phyloP scores from a whole-genome alignment of 2,888 invertebrate genomes.

The Dasysyrphus albostriatus region DNA sequence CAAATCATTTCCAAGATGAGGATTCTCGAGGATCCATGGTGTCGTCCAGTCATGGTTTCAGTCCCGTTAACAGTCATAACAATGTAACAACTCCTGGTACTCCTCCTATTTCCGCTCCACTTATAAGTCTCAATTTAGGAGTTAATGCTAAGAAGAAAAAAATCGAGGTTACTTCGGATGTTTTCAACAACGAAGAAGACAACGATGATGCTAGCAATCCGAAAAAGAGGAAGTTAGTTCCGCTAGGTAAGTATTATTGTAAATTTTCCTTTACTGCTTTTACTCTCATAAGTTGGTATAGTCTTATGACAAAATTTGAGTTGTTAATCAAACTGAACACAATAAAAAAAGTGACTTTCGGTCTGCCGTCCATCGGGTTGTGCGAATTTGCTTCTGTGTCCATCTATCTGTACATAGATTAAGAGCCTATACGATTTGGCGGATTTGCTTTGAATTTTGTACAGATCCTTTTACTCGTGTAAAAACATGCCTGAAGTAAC shows the following conservation, averaged over 20 bases:
- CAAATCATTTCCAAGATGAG: slow-evolving; percentile 80
- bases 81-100: slow-evolving; percentile 79
- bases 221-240: slow-evolving; percentile 92
- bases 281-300: no score
- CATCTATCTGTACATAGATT: no score
- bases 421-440: no score
- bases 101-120: slow-evolving; percentile 81
- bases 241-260: slow-evolving; percentile 85
- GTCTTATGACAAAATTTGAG: no score
- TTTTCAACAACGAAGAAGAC: slow-evolving; percentile 94
- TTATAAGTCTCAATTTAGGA: slow-evolving; percentile 84
- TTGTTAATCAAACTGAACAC: no score
- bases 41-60: slow-evolving; percentile 77
- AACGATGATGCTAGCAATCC: slow-evolving; percentile 85
- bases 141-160: slow-evolving; percentile 86
- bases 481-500: no score
- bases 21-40: slow-evolving; percentile 84
- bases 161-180: slow-evolving; percentile 92
- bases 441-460: no score
- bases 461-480: no score
- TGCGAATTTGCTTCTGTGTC: no score
- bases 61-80: slow-evolving; percentile 77
- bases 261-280: no score
- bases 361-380: no score
- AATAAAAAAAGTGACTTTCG: no score